Conservation (phyloP, 2,888 invertebrate species). For the Torymus tubicola region DNA sequence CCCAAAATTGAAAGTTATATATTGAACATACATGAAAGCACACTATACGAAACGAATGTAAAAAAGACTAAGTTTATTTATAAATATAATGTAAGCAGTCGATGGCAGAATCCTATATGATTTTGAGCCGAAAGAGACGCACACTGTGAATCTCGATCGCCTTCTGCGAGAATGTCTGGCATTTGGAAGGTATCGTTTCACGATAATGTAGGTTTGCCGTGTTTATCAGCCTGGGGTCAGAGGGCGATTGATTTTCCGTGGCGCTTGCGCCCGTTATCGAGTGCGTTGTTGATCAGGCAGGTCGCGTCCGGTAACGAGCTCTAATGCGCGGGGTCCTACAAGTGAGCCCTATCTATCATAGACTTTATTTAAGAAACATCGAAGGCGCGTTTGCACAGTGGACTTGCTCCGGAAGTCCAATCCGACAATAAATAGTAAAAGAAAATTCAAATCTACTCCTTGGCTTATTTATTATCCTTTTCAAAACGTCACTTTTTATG, state of each 20-base stretch:
- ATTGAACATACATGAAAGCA: neutral
- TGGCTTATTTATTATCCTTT: neutral
- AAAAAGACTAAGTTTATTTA: constrained; percentile 24
- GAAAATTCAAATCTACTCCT: constrained; percentile 26
- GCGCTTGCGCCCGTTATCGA: neutral
- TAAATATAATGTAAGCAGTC: constrained; percentile 13
- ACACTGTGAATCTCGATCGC: constrained; percentile 48
- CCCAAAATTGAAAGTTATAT: constrained; percentile 13
- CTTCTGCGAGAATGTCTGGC: constrained; percentile 22
- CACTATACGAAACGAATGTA: constrained; percentile 11
- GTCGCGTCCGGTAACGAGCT: neutral
- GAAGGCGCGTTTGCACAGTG: constrained; percentile 47
- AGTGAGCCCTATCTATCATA: constrained; percentile 5
- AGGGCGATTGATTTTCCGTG: constrained; percentile 50
- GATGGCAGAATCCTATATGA: neutral
- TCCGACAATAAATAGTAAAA: constrained; percentile 50
- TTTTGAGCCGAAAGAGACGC: constrained; percentile 8
- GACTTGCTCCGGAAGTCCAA: constrained; percentile 38
- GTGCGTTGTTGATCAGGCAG: constrained; percentile 12
- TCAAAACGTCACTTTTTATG: no score
- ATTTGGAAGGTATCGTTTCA: no score
- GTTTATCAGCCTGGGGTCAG: constrained; percentile 21
- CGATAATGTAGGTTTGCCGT: neutral
- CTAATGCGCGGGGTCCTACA: neutral
- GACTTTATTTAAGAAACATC: constrained; percentile 33